Conservation (phyloP, 92 coral and sea anemone genomes). For the Actinernus sp. region DNA sequence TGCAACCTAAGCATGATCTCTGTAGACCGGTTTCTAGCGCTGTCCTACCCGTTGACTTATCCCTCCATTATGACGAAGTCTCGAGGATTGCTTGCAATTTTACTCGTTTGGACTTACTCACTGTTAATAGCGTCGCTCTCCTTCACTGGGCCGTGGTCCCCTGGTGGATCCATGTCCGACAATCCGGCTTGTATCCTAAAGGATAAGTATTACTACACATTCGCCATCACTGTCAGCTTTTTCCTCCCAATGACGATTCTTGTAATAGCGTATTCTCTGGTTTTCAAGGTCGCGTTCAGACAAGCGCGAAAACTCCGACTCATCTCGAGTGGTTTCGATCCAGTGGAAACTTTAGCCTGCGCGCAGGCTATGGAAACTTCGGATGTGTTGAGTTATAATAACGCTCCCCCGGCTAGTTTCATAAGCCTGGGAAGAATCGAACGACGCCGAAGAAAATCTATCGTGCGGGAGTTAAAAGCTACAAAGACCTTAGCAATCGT, state of each 20-base stretch:
- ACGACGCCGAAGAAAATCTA: constrained; percentile 59
- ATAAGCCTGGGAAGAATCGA: constrained; percentile 51
- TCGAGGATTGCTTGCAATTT: constrained; percentile 57
- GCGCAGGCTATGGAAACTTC: constrained; percentile 21
- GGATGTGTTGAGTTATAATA: constrained; percentile 6
- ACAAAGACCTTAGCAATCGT: constrained; percentile 86
- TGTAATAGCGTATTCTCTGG: constrained; percentile 79
- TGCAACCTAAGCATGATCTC: constrained; percentile 75
- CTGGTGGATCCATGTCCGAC: constrained; percentile 14
- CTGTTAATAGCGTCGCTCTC: constrained; percentile 68
- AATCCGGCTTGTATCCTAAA: constrained; percentile 50
- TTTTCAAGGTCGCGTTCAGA: constrained; percentile 74
- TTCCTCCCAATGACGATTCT: constrained; percentile 73
- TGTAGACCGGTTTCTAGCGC: constrained; percentile 75
- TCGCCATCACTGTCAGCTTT: constrained; percentile 67
- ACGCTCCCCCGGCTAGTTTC: constrained; percentile 31
- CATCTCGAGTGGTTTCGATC: not conserved
- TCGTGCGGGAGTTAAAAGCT: constrained; percentile 86
- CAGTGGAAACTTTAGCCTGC: not conserved
- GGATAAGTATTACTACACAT: constrained; percentile 71
- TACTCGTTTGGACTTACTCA: constrained; percentile 74
- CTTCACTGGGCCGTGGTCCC: constrained; percentile 66
- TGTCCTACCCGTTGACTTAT: constrained; percentile 77
- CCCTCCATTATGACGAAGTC: constrained; percentile 61
- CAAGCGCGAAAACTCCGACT: constrained; percentile 67